These are phyloP conservation scores for Prunella strophiata DNA, from an alignment of 2,797 vertebrate genomes.

Conservation along the genomic window DNA sequence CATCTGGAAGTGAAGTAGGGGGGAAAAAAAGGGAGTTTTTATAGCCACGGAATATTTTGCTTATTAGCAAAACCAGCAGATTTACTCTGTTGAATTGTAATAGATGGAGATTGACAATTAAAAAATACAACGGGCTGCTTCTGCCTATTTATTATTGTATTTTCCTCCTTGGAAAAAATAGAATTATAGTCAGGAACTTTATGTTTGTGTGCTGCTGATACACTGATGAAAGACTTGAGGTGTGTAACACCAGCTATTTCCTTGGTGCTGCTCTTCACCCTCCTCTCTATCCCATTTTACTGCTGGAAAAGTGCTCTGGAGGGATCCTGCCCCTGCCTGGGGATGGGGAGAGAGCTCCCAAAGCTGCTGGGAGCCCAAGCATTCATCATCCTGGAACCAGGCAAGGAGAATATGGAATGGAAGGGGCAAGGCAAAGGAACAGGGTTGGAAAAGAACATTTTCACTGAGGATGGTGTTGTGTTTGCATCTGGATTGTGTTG, in stretches of 20 bases:
- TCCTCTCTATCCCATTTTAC: neutral
- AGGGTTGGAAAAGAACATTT: neutral
- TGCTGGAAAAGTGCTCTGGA: neutral
- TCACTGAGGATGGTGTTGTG: fast-evolving
- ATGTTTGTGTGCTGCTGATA: neutral
- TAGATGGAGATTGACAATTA: neutral
- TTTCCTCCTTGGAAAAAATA: neutral
- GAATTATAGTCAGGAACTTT: neutral
- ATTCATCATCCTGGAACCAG: neutral
- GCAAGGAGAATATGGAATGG: neutral
- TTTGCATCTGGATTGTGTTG: fast-evolving
- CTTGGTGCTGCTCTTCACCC: neutral
- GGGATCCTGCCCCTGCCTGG: constrained; percentile 2
- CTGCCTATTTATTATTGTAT: neutral
- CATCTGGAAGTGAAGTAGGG: neutral
- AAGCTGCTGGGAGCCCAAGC: neutral
- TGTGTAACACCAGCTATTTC: neutral
- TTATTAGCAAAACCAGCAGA: neutral
- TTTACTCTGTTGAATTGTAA: neutral
- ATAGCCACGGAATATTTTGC: neutral
- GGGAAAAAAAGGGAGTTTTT: neutral
- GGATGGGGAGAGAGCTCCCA: neutral
- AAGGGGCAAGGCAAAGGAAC: neutral
- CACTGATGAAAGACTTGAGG: neutral
- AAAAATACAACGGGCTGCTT: neutral